Evolutionary conservation across 2,888 invertebrate genomes (phyloP), one percentile per base, ranked within the genome.

Genomic region (Plutella xylostella): DNA sequence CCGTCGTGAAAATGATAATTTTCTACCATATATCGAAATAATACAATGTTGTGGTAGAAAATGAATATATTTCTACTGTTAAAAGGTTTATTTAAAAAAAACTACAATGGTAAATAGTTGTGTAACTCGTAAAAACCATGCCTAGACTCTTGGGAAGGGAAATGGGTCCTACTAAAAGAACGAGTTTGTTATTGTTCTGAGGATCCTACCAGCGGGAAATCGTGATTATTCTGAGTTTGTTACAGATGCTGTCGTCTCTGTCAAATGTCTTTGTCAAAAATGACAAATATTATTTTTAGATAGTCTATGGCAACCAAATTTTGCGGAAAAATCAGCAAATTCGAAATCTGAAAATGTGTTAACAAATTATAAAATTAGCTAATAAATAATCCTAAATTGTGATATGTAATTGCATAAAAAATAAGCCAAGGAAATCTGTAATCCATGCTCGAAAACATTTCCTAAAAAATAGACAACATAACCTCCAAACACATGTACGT

Each of bases 401-500:
- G 12, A 2, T 7, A 9, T 28, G 28, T 9, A 34, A 34, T 17
- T 17, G 34, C 14, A 34, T 2, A 28, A n/a, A 39, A 21, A 25
- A 21, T 25, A 25, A 14, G 14, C n/a, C n/a, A 30, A 28, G 14
- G 12, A 14, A 40, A 14, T 60, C 52, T 52, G 39, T 31, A 47
- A 61, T 59, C 51, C 63, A 70, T 68, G 67, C 68, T 72, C 67
- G 70, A 75, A 74, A 72, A 70, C 62, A 65, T 64, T 56, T 46
- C 6, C 37, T 49, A 46, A 53, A 49, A 49, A 53, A 56, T 53
- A 56, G 19, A 12, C 50, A 42, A 57, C 55, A 61, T 83, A 83
- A 83, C 82, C 82, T 79, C 63, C 61, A 74, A 76, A 76, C 82
- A 75, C 79, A 83, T 82, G 82, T 80, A 77, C 70, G 77, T 73